Base-by-base conservation (phyloP, 2,797 vertebrate species). In the Chloroceryle amazona region DNA sequence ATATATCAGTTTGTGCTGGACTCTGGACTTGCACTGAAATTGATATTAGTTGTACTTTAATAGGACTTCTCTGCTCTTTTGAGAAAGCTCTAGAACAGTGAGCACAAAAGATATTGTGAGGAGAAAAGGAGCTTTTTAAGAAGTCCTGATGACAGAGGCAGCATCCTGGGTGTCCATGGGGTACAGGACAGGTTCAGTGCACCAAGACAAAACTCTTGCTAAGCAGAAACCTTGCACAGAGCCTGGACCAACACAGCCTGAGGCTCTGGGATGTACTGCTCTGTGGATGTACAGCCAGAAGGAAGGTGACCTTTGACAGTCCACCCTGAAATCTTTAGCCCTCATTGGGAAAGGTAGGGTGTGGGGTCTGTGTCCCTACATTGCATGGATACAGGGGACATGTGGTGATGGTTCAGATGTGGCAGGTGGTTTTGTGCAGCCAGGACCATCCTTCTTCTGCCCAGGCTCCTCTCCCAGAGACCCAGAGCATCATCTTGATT, bases 221-320 rank as follows among this genome's bases (percentile, higher is more conserved):
- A 1, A 25, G 35, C n/a, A 76, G 39, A 25, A 57, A 11, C 33
- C 28, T 72, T 44, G 47, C 37, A 51, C 19, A 49, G 73, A 75
- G 33, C 18, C 54, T 41, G 22, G 33, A 3, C 17, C 23, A 54
- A 52, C n/a, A 68, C 0, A 0, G 26, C 19, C 25, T 0, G 1
- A 47, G 41, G 35, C 28, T 73, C 49, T 29, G 65, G 29, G 15
- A 5, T 31, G 12, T 70, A 35, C 57, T 65, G 12, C 47, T 52
- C 19, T 1, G 21, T 35, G 62, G 42, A 22, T 1, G 4, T 13
- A 22, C 28, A 49, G 25, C 15, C 60, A 63, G 60, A 39, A 81
- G 22, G 79, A 52, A 33, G 37, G 11, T 0, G 2, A 31, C 22
- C 11, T 6, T 25, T 44, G 29, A 8, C 25, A 58, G 35, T 7